Evolutionary conservation across 2,888 invertebrate genomes (phyloP), one percentile per base, ranked within the genome.

Genomic region (Chalcis sispes): DNA sequence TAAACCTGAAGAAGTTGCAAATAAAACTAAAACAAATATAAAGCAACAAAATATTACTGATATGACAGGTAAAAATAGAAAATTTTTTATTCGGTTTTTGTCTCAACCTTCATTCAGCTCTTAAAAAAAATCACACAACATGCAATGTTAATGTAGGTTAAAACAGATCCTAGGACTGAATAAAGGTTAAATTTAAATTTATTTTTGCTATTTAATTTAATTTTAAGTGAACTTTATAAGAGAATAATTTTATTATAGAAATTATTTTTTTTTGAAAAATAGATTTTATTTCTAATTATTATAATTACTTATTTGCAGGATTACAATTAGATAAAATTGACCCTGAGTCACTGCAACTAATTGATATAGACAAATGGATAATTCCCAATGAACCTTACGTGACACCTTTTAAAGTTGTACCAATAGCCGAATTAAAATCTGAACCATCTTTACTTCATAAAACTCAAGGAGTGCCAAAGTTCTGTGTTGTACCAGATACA

Each of bases 401-500:
- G 2, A 56, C 64, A n/a, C 61, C 83, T n/a, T 82, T 87, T 42
- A 85, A 86, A 3, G 84, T 88, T 3, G 83, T 87, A 15, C 88
- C 88, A 23, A 87, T 88, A 65, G 83, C 85, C 2, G 84, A 85
- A 58, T 80, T 87, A 40, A 86, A 86, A 62, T 83, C 84, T 0
- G 82, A 85, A 59, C 86, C 88, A 1, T 86, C 88, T 1, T 72
- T 87, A 15, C 75, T 85, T 20, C 86, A 87, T 69, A 84, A 84
- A 56, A 84, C 82, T 2, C 87, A 87, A 62, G 87, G 86, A 20
- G 81, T 87, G 67, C 88, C 88, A 29, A 86, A 83, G 67, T 88
- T 86, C 72, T 87, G 88, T 65, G 83, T 87, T 2, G 83, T 88
- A 74, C 81, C 87, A 2, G 84, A 87, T 50, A 82, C 81, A 50